These are phyloP conservation scores for Columba livia DNA, from an alignment of 2,113 vertebrate species.

Conservation along the genomic window DNA sequence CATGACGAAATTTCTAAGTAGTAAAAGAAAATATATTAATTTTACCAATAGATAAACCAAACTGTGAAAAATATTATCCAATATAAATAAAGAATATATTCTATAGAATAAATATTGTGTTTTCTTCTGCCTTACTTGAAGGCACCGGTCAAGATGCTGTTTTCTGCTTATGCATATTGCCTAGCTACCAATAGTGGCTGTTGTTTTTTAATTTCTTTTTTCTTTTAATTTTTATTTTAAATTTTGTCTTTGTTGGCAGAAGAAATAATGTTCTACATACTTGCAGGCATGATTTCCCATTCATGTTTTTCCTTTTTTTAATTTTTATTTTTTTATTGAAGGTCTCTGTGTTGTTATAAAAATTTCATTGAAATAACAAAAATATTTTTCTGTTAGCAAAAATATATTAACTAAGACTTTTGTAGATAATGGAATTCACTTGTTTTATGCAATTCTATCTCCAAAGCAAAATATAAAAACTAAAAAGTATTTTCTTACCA, in stretches of 20 bases:
- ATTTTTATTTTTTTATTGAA: neutral
- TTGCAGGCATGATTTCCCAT: neutral
- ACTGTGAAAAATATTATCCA: neutral
- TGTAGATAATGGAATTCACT: neutral
- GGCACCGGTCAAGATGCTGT: neutral
- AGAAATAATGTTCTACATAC: neutral
- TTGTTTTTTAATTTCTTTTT: too few relatives aligned
- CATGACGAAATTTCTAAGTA: neutral
- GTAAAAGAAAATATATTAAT: neutral
- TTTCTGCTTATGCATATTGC: neutral
- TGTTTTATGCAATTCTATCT: neutral
- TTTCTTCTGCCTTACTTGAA: neutral
- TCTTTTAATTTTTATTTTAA: too few relatives aligned
- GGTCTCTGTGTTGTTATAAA: neutral
- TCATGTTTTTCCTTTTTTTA: neutral
- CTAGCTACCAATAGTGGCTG: neutral
- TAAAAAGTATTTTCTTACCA: neutral
- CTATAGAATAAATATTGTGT: neutral
- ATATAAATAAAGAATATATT: neutral
- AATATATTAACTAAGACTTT: neutral
- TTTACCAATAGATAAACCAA: neutral
- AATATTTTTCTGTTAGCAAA: neutral
- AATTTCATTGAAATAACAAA: neutral
- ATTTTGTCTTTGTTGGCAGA: neutral
- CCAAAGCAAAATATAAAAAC: neutral